Base-by-base conservation (phyloP, 2,797 vertebrate species). In the Syndactyla subalaris region DNA sequence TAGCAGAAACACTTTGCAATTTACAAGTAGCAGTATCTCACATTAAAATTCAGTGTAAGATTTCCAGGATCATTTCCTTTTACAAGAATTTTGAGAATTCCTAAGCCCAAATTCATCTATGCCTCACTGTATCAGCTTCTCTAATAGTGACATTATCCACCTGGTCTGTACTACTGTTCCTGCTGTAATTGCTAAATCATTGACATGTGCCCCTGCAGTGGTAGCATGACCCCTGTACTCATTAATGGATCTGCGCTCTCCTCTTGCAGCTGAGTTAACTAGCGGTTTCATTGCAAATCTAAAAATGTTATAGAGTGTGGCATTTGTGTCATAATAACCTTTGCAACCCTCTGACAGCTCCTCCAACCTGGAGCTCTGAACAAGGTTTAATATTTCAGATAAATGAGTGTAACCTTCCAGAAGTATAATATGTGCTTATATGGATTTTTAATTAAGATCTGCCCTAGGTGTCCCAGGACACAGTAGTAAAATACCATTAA, bases 181-280 rank as follows among this genome's bases (percentile, higher is more conserved):
- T 87, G 32, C 68, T 85, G 32, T 95, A 97, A 96, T 81, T 96
- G 87, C 85, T 92, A 87, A 90, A 95, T 96, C 92, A 85, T 86
- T 93, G 88, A 81, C 91, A 90, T 67, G 74, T 91, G 92, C 68
- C 77, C 87, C 46, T 62, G 70, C 49, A 78, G 72, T 79, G 48
- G 46, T 41, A 62, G 34, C 45, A 36, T 74, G 93, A 86, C 79
- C 87, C 21, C 29, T 76, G n/a, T n/a, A 58, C 34, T 88, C 79
- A 74, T 95, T 96, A 96, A 95, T 32, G n/a, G 29, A n/a, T 77
- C 54, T 93, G 78, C 68, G 45, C n/a, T 83, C 55, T 93, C 48
- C 43, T 86, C 88, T 85, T 59, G 43, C 58, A 84, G 57, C 20
- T 75, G 45, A 65, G 71, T 87, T 92, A 95, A 93, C 73, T 55